phyloP scores from a whole-genome alignment of 2,113 vertebrate genomes.

The Jaculus jaculus region DNA sequence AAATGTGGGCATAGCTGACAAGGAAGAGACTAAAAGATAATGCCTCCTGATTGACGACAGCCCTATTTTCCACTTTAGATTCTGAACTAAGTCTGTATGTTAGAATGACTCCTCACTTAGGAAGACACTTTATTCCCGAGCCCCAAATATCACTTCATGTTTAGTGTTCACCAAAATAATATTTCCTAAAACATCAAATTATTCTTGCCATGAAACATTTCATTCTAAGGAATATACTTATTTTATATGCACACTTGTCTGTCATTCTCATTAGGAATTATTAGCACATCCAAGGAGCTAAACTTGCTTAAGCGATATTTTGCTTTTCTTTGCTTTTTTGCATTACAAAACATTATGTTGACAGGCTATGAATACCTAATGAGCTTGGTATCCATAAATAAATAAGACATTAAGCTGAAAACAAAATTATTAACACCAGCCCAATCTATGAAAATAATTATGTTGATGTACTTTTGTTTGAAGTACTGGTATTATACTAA shows the following conservation, averaged over 20 bases:
- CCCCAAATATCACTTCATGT: conserved; percentile 33
- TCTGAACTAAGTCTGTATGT: neutral
- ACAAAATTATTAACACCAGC: neutral
- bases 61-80: conserved; percentile 4
- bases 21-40: neutral
- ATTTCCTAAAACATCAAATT: conserved; percentile 20
- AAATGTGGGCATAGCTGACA: conserved; percentile 10
- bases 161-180: conserved; percentile 22
- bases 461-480: conserved; percentile 27
- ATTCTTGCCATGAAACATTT: conserved; percentile 12
- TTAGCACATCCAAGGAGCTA: conserved; percentile 37
- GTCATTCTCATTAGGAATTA: neutral
- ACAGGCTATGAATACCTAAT: neutral
- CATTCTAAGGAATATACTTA: conserved; percentile 38
- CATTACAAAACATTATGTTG: conserved; percentile 49
- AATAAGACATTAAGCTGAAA: conserved; percentile 38
- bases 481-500: conserved; percentile 16
- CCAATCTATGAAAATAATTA: conserved; percentile 4
- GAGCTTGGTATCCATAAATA: conserved; percentile 10
- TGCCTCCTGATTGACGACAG: conserved; percentile 7
- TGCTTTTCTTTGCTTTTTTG: conserved; percentile 15
- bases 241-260: conserved; percentile 28
- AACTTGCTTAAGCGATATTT: conserved; percentile 46
- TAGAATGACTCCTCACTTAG: conserved; percentile 14
- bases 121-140: conserved; percentile 30